Evolutionary conservation across 35 echinoderm and acorn worm species (phyloP).

Genomic region (Eucidaris tribuloides): DNA sequence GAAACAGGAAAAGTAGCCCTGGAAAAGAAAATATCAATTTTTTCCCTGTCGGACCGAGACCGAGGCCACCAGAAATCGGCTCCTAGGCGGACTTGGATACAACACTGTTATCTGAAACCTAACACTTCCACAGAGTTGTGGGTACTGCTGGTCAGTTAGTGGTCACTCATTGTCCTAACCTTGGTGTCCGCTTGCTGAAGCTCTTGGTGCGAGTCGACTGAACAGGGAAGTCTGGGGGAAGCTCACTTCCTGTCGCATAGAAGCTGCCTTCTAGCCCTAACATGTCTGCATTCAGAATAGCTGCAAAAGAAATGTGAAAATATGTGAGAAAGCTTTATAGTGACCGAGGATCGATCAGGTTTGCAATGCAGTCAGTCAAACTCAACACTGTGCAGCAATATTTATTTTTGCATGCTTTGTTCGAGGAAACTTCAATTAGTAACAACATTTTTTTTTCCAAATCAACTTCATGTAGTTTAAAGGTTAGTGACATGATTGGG

Average conservation of each 20-base stretch:
- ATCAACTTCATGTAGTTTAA: too few species aligned
- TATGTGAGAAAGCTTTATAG: not conserved
- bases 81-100: too few species aligned
- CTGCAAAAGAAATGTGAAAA: not conserved
- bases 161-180: too few species aligned
- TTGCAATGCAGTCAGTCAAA: not conserved
- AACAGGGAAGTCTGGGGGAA: slow-evolving; percentile 21
- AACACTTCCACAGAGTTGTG: too few species aligned
- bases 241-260: slow-evolving; percentile 23
- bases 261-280: slow-evolving; percentile 34
- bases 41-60: too few species aligned
- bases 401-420: too few species aligned
- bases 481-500: too few species aligned
- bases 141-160: too few species aligned
- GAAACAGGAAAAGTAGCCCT: too few species aligned
- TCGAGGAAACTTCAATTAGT: not conserved
- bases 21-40: too few species aligned
- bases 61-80: too few species aligned
- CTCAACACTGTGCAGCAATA: not conserved
- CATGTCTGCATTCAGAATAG: not conserved
- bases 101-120: too few species aligned
- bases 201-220: slow-evolving; percentile 21
- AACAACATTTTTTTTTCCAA: not conserved
- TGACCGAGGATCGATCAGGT: not conserved
- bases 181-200: slow-evolving; percentile 31